Evolutionary conservation across 2,888 invertebrate species (phyloP), one percentile per base, ranked within the genome.

Genomic region (Cyrtodaria siliqua): DNA sequence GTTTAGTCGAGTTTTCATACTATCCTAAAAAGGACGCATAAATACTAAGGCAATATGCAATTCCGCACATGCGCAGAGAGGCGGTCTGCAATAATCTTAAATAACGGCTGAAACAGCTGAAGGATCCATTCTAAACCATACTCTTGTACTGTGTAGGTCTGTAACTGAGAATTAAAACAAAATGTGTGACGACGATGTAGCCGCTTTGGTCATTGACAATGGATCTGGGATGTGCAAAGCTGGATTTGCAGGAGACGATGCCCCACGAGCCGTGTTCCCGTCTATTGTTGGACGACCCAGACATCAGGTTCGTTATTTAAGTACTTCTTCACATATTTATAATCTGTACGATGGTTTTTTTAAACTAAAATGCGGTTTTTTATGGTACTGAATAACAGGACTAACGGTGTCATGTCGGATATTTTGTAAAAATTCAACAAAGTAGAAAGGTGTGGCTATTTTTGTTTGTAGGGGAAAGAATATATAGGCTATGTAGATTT

Each of bases 201-300:
- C 91, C 64, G 91, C 92, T 70, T 79, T 92, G 57, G 91, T 92
- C 71, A 87, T 91, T 62, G 97, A 98, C 95, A 96, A 96, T 94
- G 98, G 98, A 76, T 97, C 97, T 92, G 96, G 96, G 27, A 88
- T 89, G 88, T 89, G 88, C 82, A 89, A 90, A 67, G 89, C 90
- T 57, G 90, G 90, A 47, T 90, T 89, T 63, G 87, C 88, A 49
- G 89, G 89, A 47, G 90, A 89, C 71, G 89, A 88, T 71, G 88
- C 88, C 44, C 89, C 89, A 38, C 81, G 88, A 63, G 88, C 88
- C 55, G 88, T 89, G 23, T 89, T 90, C 68, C 88, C 89, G 3
- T 87, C 88, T 29, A 86, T 89, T 61, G 87, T 89, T 27, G 89
- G 90, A n/a, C 67, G 89, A 77, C 89, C 89, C 16, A 78, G 87